Base-by-base conservation (phyloP, 2,888 invertebrate species). In the Calliscelio sp. region DNA sequence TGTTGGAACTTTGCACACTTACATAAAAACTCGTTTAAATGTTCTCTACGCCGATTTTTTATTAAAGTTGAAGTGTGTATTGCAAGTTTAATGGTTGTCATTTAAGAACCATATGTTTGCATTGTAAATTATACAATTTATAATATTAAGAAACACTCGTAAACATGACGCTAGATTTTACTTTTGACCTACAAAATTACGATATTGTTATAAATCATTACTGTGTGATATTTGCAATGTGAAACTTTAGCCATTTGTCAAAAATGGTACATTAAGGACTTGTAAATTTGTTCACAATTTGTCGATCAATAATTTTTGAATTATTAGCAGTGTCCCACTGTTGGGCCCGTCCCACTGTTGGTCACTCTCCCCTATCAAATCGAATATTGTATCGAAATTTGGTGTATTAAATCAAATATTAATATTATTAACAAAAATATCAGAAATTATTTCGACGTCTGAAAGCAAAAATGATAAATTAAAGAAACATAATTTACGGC, bases 1-100 rank as follows among this genome's bases (percentile, higher is more conserved):
- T 51, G 51, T 51, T 51, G 51, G 24, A 51, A 51, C 51, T 51
- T 51, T 51, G 51, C 51, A 51, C 16, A 22, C 51, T 51, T 51
- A 8, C 51, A 14, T 22, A 51, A 46, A 46, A 46, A 46, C 46
- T 51, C 22, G 24, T 51, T 51, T 51, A 51, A 51, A 51, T 51
- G 22, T 51, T 51, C 20, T 22, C 51, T 51, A 4, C 22, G 22
- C 24, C 22, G 22, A 22, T 20, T 51, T 51, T 51, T 51, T 22
- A 51, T 22, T 14, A 51, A 51, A 51, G 20, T 20, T 51, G 22
- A 51, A 51, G 20, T 24, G 51, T 51, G 24, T 51, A 51, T 14
- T 51, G 38, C 38, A 24, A 51, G 22, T 51, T 51, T 20, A 20
- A 51, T 51, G 51, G 14, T 24, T 51, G 22, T 51, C 22, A 38